Base-by-base conservation (phyloP, 2,888 invertebrate species). In the Nemapogon koenigi region DNA sequence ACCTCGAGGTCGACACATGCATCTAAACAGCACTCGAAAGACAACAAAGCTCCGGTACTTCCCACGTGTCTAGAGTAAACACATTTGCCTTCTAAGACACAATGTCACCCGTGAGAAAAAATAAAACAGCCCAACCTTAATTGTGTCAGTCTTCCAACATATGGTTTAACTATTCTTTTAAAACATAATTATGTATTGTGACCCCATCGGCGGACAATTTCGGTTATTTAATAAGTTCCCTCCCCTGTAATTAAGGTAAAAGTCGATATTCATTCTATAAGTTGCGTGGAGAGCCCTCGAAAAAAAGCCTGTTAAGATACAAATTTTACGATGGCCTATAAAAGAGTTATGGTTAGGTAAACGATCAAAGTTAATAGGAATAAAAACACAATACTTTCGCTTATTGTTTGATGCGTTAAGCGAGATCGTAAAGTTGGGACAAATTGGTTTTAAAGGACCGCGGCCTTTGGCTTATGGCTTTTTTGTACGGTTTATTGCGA, bases 1-100 rank as follows among this genome's bases (percentile, higher is more conserved):
- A 73, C 73, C 66, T 47, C 60, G 58, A 54, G 60, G 60, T 62
- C 67, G 62, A 58, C 62, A 65, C 62, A 68, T 72, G 71, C 65
- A 62, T 61, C 59, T 55, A 57, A 64, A 62, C 53, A 53, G 44
- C 47, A 43, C 46, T 46, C 49, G 42, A 50, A 52, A 53, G 48
- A 56, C 56, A 55, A 51, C 46, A 53, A 14, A 14, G 37, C 51
- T 44, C 47, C 53, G 55, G 57, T 59, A 58, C 65, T 71, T n/a
- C 71, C 68, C 70, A 71, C 70, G 67, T 57, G 57, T 22, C 27
- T 22, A 17, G 53, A 53, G 51, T 57, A 62, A 60, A 65, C 67
- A 66, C 62, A 66, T 54, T 49, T 47, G 57, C 46, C 48, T 68
- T 70, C 69, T 58, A 62, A 68, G 69, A 69, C 65, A 68, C 64